Percentiles rank a stretch among this genome's conserved stretches.
Conservation (phyloP, 2,797 vertebrate species). For the Labroides dimidiatus region DNA sequence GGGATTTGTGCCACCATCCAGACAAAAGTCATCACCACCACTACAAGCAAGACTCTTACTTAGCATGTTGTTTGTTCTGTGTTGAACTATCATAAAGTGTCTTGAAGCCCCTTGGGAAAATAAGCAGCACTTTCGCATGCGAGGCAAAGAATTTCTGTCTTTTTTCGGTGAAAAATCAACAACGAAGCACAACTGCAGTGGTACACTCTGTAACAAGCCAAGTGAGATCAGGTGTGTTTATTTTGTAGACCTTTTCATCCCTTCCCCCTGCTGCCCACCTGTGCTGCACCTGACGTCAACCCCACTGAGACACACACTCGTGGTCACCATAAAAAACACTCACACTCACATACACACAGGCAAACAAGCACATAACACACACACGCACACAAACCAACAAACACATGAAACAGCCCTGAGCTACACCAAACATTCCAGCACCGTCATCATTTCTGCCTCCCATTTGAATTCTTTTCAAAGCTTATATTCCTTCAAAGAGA, state of each 20-base stretch:
- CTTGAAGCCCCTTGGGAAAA: not conserved
- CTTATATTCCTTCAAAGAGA: conserved; percentile 65
- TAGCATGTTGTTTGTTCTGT: not conserved
- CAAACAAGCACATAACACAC: conserved; percentile 25
- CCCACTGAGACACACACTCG: conserved; percentile 42
- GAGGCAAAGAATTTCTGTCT: not conserved
- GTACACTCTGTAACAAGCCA: conserved; percentile 27
- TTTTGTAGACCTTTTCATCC: conserved; percentile 70
- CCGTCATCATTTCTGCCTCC: conserved; percentile 55
- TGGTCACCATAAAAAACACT: conserved; percentile 38
- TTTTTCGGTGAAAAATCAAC: conserved; percentile 4
- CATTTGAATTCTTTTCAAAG: conserved; percentile 72
- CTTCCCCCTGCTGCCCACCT: conserved; percentile 71
- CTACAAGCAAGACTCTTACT: fast-evolving
- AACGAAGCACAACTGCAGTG: conserved; percentile 18
- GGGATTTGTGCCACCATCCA: too few relatives aligned
- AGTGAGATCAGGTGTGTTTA: conserved; percentile 76
- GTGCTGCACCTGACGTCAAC: conserved; percentile 70
- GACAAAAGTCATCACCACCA: not conserved
- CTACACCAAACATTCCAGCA: conserved; percentile 28
- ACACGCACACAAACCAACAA: conserved; percentile 20
- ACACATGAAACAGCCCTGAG: conserved; percentile 33
- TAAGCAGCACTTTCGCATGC: not conserved
- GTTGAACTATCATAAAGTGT: too few relatives aligned
- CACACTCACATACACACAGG: not conserved